Percentiles rank a stretch among this genome's conserved stretches.
Evolutionary conservation across 2,113 vertebrate species (phyloP).

Genomic region (Pteropus alecto): DNA sequence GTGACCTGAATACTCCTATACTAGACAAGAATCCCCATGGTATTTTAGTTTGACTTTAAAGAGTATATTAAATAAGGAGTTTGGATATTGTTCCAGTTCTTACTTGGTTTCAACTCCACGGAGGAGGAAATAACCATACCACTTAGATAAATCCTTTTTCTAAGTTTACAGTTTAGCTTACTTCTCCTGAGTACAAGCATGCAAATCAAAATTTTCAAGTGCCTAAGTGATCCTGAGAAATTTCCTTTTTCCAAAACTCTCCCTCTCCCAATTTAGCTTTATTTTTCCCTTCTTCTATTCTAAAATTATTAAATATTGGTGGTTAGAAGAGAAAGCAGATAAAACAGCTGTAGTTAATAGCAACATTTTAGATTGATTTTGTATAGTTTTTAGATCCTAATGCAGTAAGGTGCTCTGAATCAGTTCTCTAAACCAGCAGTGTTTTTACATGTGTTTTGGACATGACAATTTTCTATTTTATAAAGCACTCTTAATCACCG

Average conservation of each 20-base stretch:
- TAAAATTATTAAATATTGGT: not conserved
- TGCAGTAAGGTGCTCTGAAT: not conserved
- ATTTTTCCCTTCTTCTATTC: not conserved
- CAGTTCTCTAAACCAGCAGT: not conserved
- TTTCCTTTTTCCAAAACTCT: not conserved
- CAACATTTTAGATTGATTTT: not conserved
- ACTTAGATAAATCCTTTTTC: not conserved
- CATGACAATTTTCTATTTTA: not conserved
- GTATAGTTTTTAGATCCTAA: not conserved
- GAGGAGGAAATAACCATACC: not conserved
- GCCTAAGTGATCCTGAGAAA: not conserved
- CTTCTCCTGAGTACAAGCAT: not conserved
- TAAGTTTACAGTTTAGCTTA: not conserved
- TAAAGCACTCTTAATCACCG: not conserved
- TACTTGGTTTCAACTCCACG: not conserved
- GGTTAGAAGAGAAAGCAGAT: not conserved
- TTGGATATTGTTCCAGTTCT: not conserved
- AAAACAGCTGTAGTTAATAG: not conserved
- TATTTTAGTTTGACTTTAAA: not conserved
- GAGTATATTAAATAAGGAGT: not conserved
- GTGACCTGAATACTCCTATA: not conserved
- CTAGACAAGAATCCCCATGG: not conserved
- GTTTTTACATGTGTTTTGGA: not conserved
- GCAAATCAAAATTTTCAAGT: not conserved
- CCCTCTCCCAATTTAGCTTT: too few species aligned